Base-by-base conservation (phyloP, 2,888 invertebrate species). In the Meloe dianella region DNA sequence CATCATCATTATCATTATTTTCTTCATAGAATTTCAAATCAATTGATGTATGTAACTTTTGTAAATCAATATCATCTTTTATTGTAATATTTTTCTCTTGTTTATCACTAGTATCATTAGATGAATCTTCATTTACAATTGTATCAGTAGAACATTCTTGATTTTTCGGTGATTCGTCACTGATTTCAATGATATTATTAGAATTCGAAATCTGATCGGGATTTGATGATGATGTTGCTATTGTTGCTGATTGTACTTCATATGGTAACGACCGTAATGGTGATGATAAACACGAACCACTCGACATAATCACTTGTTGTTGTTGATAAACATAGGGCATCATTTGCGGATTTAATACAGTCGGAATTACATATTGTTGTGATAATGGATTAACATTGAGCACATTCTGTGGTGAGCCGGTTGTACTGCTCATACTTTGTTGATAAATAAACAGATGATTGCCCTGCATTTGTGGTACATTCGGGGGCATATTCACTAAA, bases 261-360 rank as follows among this genome's bases (percentile, higher is more conserved):
- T 79, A 79, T n/a, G 79, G 78, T 56, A 78, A 70, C 38, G 78
- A 77, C 29, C 77, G 74, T 57, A 79, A 71, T 27, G 82, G 80
- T 47, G 84, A 81, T 58, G 83, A 78, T 56, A 85, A 76, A 57
- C 85, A 75, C 20, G 84, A 82, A 65, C 79, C 79, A 2, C 85
- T 84, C 20, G 87, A 85, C 78, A 87, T 85, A 78, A 87, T 85
- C 47, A 87, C 83, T 47, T 86, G 86, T 74, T 87, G 87, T 69
- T 87, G 87, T 71, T 87, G 87, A 75, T 86, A 86, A 77, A 87
- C 80, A 66, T 86, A 87, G 0, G 87, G 87, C 85, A 87, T 85
- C 84, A 86, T 85, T 71, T 86, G 82, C 22, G 82, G 85, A 77
- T 85, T 86, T 69, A 85, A 82, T 61, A 85, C 84, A 6, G 83